phyloP scores from a whole-genome alignment of 2,888 invertebrate species.

The Latrodectus elegans region DNA sequence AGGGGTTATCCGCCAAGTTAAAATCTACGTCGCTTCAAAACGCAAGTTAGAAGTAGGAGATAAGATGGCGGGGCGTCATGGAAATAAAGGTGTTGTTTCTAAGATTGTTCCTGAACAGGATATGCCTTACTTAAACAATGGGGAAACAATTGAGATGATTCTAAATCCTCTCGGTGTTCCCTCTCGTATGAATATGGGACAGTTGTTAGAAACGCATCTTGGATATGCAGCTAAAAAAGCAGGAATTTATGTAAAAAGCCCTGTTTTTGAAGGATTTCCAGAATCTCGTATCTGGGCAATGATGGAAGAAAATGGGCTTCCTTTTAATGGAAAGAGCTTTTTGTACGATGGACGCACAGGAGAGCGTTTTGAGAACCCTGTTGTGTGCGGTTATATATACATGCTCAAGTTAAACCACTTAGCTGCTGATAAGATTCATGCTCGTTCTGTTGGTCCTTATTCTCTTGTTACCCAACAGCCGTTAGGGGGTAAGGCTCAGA shows the following conservation, averaged over 20 bases:
- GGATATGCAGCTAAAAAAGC: conserved; percentile 52
- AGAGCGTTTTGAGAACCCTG: conserved; percentile 43
- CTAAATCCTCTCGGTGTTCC: conserved; percentile 67
- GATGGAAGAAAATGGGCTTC: background rate
- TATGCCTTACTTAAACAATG: conserved; percentile 65
- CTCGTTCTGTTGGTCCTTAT: conserved; percentile 68
- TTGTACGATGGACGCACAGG: conserved; percentile 69
- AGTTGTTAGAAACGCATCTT: conserved; percentile 59
- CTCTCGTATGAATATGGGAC: conserved; percentile 69
- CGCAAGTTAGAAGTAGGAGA: conserved; percentile 65
- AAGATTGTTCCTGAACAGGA: conserved; percentile 57
- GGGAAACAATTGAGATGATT: conserved; percentile 64
- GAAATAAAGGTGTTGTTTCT: conserved; percentile 68
- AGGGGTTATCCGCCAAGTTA: conserved; percentile 63
- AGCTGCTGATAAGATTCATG: conserved; percentile 71
- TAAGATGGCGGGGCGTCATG: conserved; percentile 71
- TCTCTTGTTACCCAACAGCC: conserved; percentile 69
- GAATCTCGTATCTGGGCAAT: background rate
- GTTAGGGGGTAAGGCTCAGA: conserved; percentile 69
- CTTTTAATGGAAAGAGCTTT: conserved; percentile 32
- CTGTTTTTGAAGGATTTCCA: background rate
- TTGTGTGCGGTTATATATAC: conserved; percentile 65
- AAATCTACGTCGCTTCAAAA: conserved; percentile 69
- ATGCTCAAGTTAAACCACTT: conserved; percentile 67
- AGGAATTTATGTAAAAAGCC: background rate